Evolutionary conservation across 2,797 vertebrate genomes (phyloP).

Genomic region (Mus spretus): DNA sequence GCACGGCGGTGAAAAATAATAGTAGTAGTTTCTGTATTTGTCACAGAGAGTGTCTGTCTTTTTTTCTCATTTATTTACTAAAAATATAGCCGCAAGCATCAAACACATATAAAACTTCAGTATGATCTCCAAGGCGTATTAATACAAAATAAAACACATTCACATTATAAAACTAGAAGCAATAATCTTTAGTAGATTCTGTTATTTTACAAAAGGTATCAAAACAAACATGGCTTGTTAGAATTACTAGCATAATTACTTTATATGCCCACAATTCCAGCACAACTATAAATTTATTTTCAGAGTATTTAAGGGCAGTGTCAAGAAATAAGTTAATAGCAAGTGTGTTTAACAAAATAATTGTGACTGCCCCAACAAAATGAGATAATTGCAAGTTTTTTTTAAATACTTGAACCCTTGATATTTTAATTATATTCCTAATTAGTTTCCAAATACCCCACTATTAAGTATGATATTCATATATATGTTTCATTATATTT

Average conservation of each 20-base stretch:
- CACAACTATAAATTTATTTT: neutral
- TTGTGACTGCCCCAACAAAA: slow-evolving; percentile 39
- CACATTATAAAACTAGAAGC: neutral
- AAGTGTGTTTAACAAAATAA: neutral
- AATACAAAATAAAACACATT: slow-evolving; percentile 16
- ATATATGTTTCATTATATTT: neutral
- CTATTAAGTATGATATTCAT: neutral
- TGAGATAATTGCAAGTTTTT: neutral
- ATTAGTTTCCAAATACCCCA: neutral
- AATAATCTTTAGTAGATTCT: slow-evolving; percentile 10
- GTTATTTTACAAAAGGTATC: neutral
- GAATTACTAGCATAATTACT: neutral
- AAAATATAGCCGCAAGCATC: slow-evolving; percentile 24
- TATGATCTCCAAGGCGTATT: neutral
- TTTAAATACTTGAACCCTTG: slow-evolving; percentile 30
- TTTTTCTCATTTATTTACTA: slow-evolving; percentile 33
- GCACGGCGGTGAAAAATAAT: neutral
- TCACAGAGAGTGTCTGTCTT: neutral
- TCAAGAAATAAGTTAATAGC: neutral
- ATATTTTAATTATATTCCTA: neutral
- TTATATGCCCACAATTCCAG: neutral
- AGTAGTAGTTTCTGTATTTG: neutral
- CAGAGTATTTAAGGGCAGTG: neutral
- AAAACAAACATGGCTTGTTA: slow-evolving; percentile 14
- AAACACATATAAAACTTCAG: slow-evolving; percentile 5